Conservation (phyloP, 1,140 invertebrate genomes). For the Cephus cinctus region DNA sequence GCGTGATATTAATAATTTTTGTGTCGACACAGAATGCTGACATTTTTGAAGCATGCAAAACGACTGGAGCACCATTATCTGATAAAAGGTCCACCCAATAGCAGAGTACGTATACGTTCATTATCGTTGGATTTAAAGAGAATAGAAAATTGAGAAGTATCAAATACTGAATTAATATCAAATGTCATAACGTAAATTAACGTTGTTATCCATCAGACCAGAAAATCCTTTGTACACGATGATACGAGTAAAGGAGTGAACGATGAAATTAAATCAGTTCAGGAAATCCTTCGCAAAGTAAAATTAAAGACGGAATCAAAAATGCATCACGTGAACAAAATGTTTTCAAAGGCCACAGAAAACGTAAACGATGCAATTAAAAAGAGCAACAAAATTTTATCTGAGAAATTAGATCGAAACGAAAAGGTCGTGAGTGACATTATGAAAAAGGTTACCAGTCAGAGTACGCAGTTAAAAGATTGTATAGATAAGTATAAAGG, state of each 20-base stretch:
- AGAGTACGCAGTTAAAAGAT: background rate
- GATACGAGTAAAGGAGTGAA: background rate
- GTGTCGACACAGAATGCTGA: too few relatives aligned
- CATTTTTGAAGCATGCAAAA: too few relatives aligned
- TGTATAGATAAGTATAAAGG: constrained; percentile 2
- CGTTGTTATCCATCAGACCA: background rate
- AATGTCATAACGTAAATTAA: background rate
- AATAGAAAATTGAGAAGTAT: too few relatives aligned
- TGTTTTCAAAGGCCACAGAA: background rate
- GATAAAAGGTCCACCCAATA: too few relatives aligned
- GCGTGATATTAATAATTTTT: too few relatives aligned
- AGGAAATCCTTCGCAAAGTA: constrained; percentile 1
- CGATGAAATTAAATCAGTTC: constrained; percentile 1
- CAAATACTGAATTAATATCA: too few relatives aligned
- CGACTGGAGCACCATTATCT: too few relatives aligned
- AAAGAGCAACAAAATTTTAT: background rate
- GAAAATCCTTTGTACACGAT: background rate
- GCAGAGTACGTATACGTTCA: too few relatives aligned
- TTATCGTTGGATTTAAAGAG: too few relatives aligned
- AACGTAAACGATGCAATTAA: background rate
- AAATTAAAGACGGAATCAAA: background rate
- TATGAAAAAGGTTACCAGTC: background rate
- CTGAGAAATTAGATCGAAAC: background rate
- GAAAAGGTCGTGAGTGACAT: constrained; percentile 7
- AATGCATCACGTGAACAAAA: background rate